Conservation (phyloP, 2,797 vertebrate genomes). For the Siniperca scherzeri region DNA sequence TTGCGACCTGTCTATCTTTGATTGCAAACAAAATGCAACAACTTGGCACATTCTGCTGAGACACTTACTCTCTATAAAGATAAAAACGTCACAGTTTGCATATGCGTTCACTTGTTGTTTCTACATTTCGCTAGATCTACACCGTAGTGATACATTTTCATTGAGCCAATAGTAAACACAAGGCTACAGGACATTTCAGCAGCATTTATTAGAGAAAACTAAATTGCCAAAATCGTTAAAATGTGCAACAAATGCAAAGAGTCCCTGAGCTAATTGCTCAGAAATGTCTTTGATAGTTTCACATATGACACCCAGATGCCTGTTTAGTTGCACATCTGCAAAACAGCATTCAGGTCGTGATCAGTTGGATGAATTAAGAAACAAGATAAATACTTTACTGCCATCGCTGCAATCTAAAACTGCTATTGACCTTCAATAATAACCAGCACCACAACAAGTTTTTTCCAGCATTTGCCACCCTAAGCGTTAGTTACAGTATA, state of each 20-base stretch:
- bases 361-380: conserved; percentile 43
- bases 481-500: conserved; percentile 8
- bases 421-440: conserved; percentile 49
- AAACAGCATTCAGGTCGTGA: conserved; percentile 61
- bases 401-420: conserved; percentile 40
- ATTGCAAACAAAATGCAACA: conserved; percentile 32
- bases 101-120: neutral
- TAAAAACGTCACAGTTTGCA: conserved; percentile 11
- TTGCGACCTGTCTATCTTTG: conserved; percentile 31
- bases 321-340: conserved; percentile 54
- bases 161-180: neutral
- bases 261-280: conserved; percentile 39
- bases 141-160: conserved; percentile 1
- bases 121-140: conserved; percentile 9
- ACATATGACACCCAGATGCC: conserved; percentile 77
- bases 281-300: conserved; percentile 43
- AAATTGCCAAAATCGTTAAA: conserved; percentile 30
- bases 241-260: conserved; percentile 36
- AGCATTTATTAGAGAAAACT: conserved; percentile 49
- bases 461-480: conserved; percentile 20
- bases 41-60: conserved; percentile 4
- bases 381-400: conserved; percentile 32
- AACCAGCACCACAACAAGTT: conserved; percentile 20
- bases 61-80: neutral
- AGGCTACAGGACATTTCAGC: conserved; percentile 1